phyloP scores from a whole-genome alignment of 2,888 invertebrate species.

The Sycophila texana region DNA sequence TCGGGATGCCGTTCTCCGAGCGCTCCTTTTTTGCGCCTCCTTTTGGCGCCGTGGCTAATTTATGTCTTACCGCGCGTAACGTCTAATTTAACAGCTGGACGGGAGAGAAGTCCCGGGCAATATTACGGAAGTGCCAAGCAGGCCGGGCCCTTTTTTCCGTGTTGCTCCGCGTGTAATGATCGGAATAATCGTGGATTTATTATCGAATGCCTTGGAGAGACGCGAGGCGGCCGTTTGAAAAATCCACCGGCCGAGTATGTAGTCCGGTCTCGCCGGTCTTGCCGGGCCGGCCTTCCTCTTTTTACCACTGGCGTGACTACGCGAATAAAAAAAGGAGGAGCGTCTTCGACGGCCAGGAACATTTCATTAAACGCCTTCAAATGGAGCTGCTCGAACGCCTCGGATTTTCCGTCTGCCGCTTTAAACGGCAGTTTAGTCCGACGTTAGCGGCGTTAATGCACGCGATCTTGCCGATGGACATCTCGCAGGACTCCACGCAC shows the following conservation, averaged over 20 bases:
- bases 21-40: background rate
- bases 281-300: too few relatives aligned
- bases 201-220: conserved; percentile 2
- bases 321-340: too few relatives aligned
- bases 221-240: background rate
- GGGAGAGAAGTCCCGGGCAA: background rate
- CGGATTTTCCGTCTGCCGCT: too few relatives aligned
- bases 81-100: conserved; percentile 44
- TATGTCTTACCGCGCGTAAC: conserved; percentile 27
- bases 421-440: too few relatives aligned
- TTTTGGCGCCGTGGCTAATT: conserved; percentile 31
- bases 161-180: conserved; percentile 27
- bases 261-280: conserved; percentile 1
- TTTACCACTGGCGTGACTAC: too few relatives aligned
- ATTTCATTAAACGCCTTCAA: background rate
- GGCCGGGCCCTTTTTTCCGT: conserved; percentile 1
- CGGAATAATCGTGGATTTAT: conserved; percentile 36
- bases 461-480: too few relatives aligned
- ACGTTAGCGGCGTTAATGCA: too few relatives aligned
- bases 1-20: background rate
- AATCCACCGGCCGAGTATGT: background rate
- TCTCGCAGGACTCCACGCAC: too few relatives aligned
- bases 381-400: too few relatives aligned
- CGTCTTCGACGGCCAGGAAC: background rate
- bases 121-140: conserved; percentile 6